phyloP scores from a whole-genome alignment of 2,113 vertebrate genomes.

The Promerops cafer region DNA sequence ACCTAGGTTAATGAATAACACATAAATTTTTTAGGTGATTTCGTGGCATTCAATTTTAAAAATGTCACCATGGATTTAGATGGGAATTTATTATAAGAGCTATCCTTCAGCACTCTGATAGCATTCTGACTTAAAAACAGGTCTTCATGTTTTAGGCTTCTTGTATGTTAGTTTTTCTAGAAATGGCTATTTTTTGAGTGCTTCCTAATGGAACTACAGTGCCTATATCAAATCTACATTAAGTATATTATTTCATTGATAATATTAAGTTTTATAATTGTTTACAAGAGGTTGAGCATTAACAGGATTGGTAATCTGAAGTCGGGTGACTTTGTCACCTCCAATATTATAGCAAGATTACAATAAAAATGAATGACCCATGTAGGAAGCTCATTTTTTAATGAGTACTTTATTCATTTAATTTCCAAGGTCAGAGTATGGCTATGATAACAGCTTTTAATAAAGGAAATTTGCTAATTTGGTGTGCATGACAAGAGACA shows the following conservation, averaged over 20 bases:
- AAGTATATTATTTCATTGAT: background rate
- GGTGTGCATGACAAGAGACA: background rate
- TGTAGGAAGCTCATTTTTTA: background rate
- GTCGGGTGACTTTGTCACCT: background rate
- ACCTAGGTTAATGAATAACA: background rate
- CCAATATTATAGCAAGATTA: background rate
- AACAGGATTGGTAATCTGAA: background rate
- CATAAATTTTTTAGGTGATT: background rate
- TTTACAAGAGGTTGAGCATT: background rate
- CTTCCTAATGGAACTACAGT: background rate
- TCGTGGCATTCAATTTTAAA: background rate
- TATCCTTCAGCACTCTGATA: background rate
- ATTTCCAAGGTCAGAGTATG: background rate
- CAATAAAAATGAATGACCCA: background rate
- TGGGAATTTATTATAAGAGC: background rate
- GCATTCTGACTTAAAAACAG: background rate
- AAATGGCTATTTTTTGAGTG: background rate
- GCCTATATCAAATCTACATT: background rate
- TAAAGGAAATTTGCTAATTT: background rate
- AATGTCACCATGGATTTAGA: background rate
- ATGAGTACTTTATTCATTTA: background rate
- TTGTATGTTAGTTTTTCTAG: background rate
- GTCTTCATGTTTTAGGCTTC: background rate
- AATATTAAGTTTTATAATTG: background rate
- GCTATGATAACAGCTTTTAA: background rate